A percentile compares a stretch with the other conserved stretches of the same genome.
These are phyloP conservation scores for Mythimna albipuncta DNA, from an alignment of 2,888 invertebrate species.

Conservation along the genomic window DNA sequence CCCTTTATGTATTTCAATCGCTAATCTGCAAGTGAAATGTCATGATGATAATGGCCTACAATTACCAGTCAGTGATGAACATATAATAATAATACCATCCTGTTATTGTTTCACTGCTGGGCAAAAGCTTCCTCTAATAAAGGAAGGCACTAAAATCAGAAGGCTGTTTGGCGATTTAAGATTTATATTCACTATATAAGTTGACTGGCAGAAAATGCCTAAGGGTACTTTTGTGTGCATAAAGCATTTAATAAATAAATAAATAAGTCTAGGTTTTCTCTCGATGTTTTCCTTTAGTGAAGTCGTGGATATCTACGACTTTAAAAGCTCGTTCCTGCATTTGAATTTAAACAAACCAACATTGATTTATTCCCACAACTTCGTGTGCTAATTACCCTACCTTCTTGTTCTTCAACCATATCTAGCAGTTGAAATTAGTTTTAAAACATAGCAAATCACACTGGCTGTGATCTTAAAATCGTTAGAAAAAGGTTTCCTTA, in stretches of 20 bases:
- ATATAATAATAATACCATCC: neutral
- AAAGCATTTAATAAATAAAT: neutral
- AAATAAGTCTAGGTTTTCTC: neutral
- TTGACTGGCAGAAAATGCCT: too few relatives aligned
- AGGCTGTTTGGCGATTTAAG: neutral
- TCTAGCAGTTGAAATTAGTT: neutral
- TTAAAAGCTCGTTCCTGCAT: neutral
- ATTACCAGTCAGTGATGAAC: neutral
- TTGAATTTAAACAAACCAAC: too few relatives aligned
- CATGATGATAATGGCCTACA: conserved; percentile 2
- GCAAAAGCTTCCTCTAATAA: neutral
- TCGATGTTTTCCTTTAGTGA: neutral
- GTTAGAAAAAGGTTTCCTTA: neutral
- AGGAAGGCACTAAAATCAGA: neutral
- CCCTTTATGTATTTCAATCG: conserved; percentile 16
- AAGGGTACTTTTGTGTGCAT: too few relatives aligned
- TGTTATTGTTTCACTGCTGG: neutral
- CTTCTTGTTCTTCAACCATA: neutral
- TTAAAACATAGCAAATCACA: neutral
- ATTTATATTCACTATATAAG: neutral
- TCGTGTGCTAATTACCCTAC: neutral
- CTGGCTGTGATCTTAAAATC: neutral
- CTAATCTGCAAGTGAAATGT: conserved; percentile 24
- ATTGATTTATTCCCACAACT: neutral
- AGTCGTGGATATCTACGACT: neutral